Evolutionary conservation across 2,113 vertebrate genomes (phyloP), one percentile per base, ranked within the genome.

Genomic region (Dasyornis broadbenti): DNA sequence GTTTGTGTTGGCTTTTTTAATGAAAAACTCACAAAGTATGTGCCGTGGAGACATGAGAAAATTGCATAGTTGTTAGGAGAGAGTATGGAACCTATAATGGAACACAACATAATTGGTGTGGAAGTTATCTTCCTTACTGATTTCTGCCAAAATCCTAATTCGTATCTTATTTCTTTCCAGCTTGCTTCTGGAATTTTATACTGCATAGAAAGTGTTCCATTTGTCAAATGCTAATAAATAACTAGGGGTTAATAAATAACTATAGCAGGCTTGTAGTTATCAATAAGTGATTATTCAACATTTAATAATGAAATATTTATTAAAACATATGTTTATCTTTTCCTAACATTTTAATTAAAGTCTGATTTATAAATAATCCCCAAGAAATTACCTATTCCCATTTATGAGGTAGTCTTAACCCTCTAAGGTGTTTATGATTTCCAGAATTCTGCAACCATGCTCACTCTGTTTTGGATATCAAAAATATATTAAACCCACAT

Each of bases 21-120:
- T 83, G 56, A 96, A 93, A 97, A 92, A 80, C 14, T 84, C 76
- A 92, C 85, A 86, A 94, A 92, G 64, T 95, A 77, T 24, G 53
- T 86, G 73, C 83, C 6, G 0, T 69, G 53, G 65, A 94, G 70
- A 86, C 60, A 65, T 20, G 52, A 86, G 64, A 92, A 88, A 94
- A 90, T 90, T 65, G 16, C n/a, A 20, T 18, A 72, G 87, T 66
- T 95, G 39, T 82, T 89, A 85, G 39, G 77, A 81, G 47, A 76
- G 47, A 18, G 39, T 82, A 79, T 71, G 40, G 73, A 82, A 69
- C n/a, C 18, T 65, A 26, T 60, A 95, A 79, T 60, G 68, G 33
- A 91, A 45, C 35, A 45, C 63, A 79, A 30, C 1, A 3, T 66
- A 91, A 92, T 78, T 90, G 35, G 22, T 73, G 21, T 56, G 53